Conservation (phyloP, 2,797 vertebrate genomes). For the Liasis olivaceus region DNA sequence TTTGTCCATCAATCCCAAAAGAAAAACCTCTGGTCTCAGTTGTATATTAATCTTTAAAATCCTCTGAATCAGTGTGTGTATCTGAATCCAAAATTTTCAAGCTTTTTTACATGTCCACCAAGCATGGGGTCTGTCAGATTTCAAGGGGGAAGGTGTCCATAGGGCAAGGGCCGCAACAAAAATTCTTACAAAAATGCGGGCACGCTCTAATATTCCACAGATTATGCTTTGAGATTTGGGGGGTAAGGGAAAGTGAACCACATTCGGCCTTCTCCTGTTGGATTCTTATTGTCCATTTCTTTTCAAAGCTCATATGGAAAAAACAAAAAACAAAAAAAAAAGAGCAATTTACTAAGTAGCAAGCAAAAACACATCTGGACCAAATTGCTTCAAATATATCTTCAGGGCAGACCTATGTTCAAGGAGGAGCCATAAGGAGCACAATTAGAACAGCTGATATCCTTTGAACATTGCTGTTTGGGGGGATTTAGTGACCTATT, state of each 20-base stretch:
- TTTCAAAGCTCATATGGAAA: neutral
- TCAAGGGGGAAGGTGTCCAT: no score
- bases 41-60: no score
- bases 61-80: no score
- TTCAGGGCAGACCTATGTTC: conserved; percentile 7
- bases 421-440: conserved; percentile 24
- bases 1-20: no score
- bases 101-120: no score
- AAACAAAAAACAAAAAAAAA: neutral
- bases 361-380: conserved; percentile 35
- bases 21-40: no score
- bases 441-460: neutral
- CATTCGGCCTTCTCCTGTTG: conserved; percentile 40
- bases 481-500: neutral
- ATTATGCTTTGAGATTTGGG: neutral
- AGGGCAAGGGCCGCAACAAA: no score
- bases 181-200: no score
- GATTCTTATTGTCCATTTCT: neutral
- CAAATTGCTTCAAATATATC: conserved; percentile 37
- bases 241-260: conserved; percentile 9
- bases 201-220: no score
- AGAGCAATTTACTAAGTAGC: conserved; percentile 47
- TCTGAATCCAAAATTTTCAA: no score
- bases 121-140: no score
- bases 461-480: neutral